phyloP scores from a whole-genome alignment of 1,140 invertebrate genomes.

The Matsumurasca onukii region DNA sequence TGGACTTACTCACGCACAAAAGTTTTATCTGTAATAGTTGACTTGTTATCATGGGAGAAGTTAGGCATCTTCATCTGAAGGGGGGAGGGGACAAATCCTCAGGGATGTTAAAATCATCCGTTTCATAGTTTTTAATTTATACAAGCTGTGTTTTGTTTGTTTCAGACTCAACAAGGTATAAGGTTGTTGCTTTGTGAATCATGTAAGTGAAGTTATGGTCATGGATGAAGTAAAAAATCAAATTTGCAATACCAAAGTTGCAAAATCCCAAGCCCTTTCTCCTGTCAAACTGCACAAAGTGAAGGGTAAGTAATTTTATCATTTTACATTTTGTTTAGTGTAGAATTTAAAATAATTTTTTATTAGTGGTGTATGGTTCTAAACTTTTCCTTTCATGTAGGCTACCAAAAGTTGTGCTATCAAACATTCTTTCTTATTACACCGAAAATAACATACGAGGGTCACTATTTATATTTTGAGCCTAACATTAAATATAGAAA shows the following conservation, averaged over 20 bases:
- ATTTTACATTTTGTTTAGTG: neutral
- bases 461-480: neutral
- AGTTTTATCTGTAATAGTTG: neutral
- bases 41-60: neutral
- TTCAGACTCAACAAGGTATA: constrained; percentile 3
- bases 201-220: constrained; percentile 19
- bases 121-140: neutral
- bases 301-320: constrained; percentile 30
- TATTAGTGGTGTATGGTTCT: neutral
- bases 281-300: constrained; percentile 41
- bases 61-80: too few species aligned
- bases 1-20: too few species aligned
- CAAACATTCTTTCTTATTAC: neutral
- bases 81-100: neutral
- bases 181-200: neutral
- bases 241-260: constrained; percentile 25
- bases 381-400: neutral
- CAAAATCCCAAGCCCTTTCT: constrained; percentile 32
- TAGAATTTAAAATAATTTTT: neutral
- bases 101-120: neutral
- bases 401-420: neutral
- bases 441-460: neutral
- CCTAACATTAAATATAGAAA: neutral
- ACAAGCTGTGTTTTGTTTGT: neutral
- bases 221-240: constrained; percentile 32